Evolutionary conservation across 2,113 vertebrate genomes (phyloP).

Genomic region (Ceuthmochares aereus): DNA sequence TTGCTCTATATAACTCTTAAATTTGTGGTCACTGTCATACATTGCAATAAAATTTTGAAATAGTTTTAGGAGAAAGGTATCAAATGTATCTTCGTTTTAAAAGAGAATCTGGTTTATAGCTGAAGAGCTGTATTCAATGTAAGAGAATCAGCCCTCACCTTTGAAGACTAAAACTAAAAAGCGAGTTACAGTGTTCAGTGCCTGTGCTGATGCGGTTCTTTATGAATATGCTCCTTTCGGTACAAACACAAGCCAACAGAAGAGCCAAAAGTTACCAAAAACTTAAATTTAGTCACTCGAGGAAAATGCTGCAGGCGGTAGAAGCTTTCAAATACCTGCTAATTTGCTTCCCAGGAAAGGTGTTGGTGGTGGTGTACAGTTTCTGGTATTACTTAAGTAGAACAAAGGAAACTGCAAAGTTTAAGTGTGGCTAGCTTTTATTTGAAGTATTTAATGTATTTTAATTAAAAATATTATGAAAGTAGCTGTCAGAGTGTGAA

Average conservation of each 20-base stretch:
- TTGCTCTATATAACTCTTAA: not conserved
- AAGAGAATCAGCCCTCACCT: not conserved
- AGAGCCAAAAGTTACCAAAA: not conserved
- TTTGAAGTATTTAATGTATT: not conserved
- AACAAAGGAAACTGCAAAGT: not conserved
- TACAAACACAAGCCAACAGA: not conserved
- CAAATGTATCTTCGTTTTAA: not conserved
- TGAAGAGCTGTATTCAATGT: too few species aligned
- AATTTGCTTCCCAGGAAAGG: not conserved
- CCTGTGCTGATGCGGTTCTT: not conserved
- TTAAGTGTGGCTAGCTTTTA: not conserved
- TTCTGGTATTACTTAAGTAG: not conserved
- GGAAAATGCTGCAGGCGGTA: not conserved
- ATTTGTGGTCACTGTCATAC: not conserved
- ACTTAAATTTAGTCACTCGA: too few species aligned
- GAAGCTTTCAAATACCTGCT: not conserved
- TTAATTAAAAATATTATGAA: slow-evolving; percentile 24
- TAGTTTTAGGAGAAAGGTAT: not conserved
- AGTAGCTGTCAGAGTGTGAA: not conserved
- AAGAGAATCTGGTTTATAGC: not conserved
- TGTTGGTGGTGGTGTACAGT: not conserved
- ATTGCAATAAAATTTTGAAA: not conserved
- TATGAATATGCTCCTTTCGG: not conserved
- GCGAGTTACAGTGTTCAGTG: not conserved
- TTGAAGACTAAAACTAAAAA: not conserved